Conservation (phyloP, 1,140 invertebrate genomes). For the Thaumetopoea pityocampa region DNA sequence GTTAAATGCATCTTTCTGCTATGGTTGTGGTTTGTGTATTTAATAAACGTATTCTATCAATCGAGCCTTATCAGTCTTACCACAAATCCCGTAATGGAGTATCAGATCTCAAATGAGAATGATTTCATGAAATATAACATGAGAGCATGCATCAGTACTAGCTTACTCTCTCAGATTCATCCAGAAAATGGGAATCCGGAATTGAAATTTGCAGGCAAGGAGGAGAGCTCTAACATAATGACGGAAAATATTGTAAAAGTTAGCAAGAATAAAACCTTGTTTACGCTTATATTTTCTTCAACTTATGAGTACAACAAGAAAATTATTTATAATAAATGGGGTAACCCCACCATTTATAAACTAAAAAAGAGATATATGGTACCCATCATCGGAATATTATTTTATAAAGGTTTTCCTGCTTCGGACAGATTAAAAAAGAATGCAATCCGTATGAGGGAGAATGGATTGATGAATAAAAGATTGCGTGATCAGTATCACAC, state of each 20-base stretch:
- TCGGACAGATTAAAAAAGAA: conserved; percentile 5
- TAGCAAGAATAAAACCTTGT: background rate
- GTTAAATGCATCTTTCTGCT: conserved; percentile 17
- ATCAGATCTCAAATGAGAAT: conserved; percentile 27
- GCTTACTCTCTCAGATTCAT: background rate
- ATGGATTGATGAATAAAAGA: conserved; percentile 9
- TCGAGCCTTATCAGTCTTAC: conserved; percentile 35
- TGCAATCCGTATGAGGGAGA: conserved; percentile 11
- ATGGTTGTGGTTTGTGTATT: conserved; percentile 45
- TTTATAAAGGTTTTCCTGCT: conserved; percentile 18
- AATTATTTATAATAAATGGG: background rate
- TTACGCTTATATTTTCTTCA: background rate
- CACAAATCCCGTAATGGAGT: conserved; percentile 23
- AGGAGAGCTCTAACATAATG: background rate
- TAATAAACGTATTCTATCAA: conserved; percentile 39
- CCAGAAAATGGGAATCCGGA: background rate
- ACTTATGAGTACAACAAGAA: background rate
- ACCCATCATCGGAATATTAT: conserved; percentile 7
- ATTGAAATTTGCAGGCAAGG: background rate
- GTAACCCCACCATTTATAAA: background rate
- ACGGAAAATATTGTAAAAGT: background rate
- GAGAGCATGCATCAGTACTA: conserved; percentile 29
- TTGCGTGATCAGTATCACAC: conserved; percentile 3
- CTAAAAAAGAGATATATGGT: conserved; percentile 8
- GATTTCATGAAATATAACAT: conserved; percentile 28